phyloP scores from a whole-genome alignment of 2,797 vertebrate species.

The Ctenochaetus hawaiiensis region DNA sequence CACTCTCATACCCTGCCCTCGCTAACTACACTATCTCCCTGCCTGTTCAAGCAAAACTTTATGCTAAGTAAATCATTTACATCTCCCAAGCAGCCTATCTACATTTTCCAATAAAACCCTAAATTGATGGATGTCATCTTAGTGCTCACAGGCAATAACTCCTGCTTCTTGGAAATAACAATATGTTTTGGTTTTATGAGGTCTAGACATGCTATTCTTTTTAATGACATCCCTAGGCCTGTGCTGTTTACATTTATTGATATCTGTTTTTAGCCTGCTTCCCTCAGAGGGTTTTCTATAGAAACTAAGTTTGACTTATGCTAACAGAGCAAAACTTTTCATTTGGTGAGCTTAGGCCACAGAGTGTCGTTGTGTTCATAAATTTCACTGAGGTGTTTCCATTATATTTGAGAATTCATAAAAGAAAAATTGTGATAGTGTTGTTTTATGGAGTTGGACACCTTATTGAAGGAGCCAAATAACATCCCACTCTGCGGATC shows the following conservation, averaged over 20 bases:
- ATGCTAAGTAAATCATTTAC: constrained; percentile 88
- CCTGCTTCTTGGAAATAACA: constrained; percentile 82
- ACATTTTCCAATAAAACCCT: constrained; percentile 85
- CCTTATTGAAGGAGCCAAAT: constrained; percentile 5
- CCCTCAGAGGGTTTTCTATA: constrained; percentile 59
- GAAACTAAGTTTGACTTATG: constrained; percentile 54
- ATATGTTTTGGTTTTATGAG: constrained; percentile 80
- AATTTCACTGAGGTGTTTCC: constrained; percentile 20
- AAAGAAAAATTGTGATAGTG: not conserved
- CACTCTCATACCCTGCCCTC: constrained; percentile 68
- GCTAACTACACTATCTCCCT: constrained; percentile 79
- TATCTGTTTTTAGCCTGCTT: constrained; percentile 76
- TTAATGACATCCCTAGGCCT: constrained; percentile 82
- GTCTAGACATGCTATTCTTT: constrained; percentile 81
- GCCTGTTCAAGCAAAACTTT: constrained; percentile 82
- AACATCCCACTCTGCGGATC: constrained; percentile 3
- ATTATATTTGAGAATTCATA: constrained; percentile 21
- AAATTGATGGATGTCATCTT: constrained; percentile 88
- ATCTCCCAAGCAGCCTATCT: constrained; percentile 83
- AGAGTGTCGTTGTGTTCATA: constrained; percentile 16
- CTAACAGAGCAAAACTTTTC: constrained; percentile 62
- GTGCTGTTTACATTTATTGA: constrained; percentile 82
- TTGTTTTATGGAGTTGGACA: constrained; percentile 17
- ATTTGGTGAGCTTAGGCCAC: constrained; percentile 55
- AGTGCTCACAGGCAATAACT: constrained; percentile 82